Percentiles rank a stretch among this genome's conserved stretches.
Conservation (phyloP, 2,797 vertebrate genomes). For the Antrozous pallidus region DNA sequence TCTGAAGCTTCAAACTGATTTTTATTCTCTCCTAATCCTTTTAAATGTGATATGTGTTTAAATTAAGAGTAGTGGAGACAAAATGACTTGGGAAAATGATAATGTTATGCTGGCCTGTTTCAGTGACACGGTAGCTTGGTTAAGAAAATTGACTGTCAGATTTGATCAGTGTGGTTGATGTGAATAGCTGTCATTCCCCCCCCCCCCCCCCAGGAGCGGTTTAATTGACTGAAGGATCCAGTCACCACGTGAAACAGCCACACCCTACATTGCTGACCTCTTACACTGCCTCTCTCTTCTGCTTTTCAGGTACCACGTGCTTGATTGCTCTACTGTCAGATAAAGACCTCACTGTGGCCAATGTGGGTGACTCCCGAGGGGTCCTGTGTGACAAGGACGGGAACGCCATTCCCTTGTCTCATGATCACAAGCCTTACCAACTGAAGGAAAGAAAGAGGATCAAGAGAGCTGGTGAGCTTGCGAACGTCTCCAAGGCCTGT, state of each 20-base stretch:
- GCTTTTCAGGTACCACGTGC: constrained; percentile 92
- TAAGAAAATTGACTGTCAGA: constrained; percentile 68
- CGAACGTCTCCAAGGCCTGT: fast-evolving
- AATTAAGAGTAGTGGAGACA: constrained; percentile 53
- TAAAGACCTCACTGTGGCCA: constrained; percentile 96
- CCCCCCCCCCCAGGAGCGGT: background rate
- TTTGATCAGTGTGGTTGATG: constrained; percentile 51
- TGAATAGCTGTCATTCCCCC: background rate
- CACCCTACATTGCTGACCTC: background rate
- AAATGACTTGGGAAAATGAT: constrained; percentile 51
- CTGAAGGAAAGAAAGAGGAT: constrained; percentile 98
- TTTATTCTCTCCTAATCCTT: constrained; percentile 20
- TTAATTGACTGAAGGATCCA: background rate
- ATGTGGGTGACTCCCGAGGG: constrained; percentile 95
- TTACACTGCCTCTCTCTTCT: background rate
- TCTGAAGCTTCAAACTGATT: background rate
- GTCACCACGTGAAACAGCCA: background rate
- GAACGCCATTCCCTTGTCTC: constrained; percentile 94
- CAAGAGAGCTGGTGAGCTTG: constrained; percentile 93
- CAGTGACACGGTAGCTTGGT: constrained; percentile 33
- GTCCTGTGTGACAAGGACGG: constrained; percentile 98
- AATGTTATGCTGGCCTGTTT: constrained; percentile 22
- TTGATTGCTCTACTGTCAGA: constrained; percentile 94
- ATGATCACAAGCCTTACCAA: constrained; percentile 98
- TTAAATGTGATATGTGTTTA: constrained; percentile 36